Conservation (phyloP, 2,888 invertebrate genomes). For the Ochropleura plecta region DNA sequence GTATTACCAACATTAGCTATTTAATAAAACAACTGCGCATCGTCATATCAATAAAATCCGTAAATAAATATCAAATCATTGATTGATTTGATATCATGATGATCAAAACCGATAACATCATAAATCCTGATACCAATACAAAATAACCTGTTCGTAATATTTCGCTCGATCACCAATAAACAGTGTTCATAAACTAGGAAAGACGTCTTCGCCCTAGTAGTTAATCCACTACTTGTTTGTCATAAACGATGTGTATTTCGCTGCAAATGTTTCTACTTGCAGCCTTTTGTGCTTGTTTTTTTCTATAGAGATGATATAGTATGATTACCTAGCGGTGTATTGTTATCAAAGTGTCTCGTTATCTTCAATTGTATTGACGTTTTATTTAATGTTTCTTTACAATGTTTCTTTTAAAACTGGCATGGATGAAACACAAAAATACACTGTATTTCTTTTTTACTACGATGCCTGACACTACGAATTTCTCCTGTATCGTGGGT, state of each 20-base stretch:
- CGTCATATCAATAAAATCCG: neutral
- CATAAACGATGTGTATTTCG: neutral
- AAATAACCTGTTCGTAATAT: neutral
- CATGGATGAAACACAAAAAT: neutral
- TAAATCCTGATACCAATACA: conserved; percentile 9
- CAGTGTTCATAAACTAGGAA: conserved; percentile 3
- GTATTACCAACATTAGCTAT: neutral
- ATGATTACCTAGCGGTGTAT: neutral
- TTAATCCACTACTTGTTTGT: conserved; percentile 17
- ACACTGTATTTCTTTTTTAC: too few species aligned
- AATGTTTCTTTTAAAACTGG: neutral
- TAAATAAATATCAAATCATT: conserved; percentile 5
- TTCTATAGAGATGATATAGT: neutral
- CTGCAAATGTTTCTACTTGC: conserved; percentile 14
- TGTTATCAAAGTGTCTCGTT: neutral
- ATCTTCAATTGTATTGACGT: neutral
- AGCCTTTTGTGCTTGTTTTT: neutral
- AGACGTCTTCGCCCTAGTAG: conserved; percentile 1
- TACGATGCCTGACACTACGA: too few species aligned
- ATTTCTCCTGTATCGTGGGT: too few species aligned
- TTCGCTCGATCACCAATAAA: neutral
- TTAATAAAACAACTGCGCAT: neutral
- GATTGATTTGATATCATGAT: too few species aligned
- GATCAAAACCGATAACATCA: neutral
- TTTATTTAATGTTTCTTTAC: neutral